A percentile compares a stretch with the other conserved stretches of the same genome.
Evolutionary conservation across 1,140 invertebrate genomes (phyloP).

Genomic region (Drosophila nannoptera): DNA sequence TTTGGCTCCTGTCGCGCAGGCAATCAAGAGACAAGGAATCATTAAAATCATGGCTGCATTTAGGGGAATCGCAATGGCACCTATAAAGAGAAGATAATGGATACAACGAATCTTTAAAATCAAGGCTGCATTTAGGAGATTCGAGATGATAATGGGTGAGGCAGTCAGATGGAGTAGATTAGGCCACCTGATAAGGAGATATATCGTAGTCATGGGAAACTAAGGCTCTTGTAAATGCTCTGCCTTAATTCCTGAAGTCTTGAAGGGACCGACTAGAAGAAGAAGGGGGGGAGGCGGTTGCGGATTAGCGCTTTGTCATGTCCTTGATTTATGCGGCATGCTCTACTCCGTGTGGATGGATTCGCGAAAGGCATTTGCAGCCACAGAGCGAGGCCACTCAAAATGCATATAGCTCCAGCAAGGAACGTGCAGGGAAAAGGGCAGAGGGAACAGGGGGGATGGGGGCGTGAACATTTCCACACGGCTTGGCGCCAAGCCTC

Average conservation of each 20-base stretch:
- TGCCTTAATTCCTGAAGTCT: background rate
- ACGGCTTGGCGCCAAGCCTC: slow-evolving; percentile 41
- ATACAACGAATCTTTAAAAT: too few relatives aligned
- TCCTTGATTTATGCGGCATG: slow-evolving; percentile 19
- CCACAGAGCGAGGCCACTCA: background rate
- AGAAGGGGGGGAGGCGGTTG: background rate
- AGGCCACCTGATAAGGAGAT: too few relatives aligned
- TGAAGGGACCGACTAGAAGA: background rate
- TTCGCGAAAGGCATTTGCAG: background rate
- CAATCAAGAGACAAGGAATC: too few relatives aligned
- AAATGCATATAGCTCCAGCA: background rate
- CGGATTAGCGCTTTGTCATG: slow-evolving; percentile 7
- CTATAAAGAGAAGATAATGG: too few relatives aligned
- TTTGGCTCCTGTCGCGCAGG: too few relatives aligned
- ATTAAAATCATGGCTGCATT: too few relatives aligned
- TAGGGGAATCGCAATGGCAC: too few relatives aligned
- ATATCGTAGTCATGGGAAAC: too few relatives aligned
- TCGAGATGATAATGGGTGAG: too few relatives aligned
- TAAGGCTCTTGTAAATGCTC: background rate
- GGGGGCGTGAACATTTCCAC: slow-evolving; percentile 53
- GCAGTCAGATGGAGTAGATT: too few relatives aligned
- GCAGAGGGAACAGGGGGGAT: too few relatives aligned
- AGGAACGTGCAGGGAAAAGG: background rate
- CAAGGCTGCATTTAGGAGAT: too few relatives aligned
- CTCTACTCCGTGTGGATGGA: slow-evolving; percentile 1